Base-by-base conservation (phyloP, 2,797 vertebrate species). In the Xiphophorus birchmanni region DNA sequence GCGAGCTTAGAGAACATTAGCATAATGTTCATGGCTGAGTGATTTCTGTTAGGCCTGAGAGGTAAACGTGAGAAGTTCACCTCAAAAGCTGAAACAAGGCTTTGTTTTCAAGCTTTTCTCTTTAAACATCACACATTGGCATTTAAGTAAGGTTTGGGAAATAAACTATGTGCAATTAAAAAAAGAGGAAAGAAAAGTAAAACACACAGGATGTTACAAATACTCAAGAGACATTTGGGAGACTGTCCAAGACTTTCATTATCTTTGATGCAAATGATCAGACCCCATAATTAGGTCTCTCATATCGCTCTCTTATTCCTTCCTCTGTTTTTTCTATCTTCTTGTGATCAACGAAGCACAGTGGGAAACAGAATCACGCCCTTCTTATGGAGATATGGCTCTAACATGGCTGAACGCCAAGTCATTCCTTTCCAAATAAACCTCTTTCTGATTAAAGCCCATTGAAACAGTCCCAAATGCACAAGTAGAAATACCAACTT, bases 201-300 rank as follows among this genome's bases (percentile, higher is more conserved):
- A 73, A 3, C 48, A n/a, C 60, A 56, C 65, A 54, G 75, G 80
- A 65, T 75, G 76, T 73, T 86, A 71, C 47, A 86, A 89, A 90
- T 88, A 90, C 88, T 90, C 79, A 3, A 84, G 86, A 93, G 92
- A 93, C 88, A 91, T 93, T 93, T 93, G 94, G 93, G 93, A 95
- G 86, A 92, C 90, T 89, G 88, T 94, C 93, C 93, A 95, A 95
- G 92, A 94, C 92, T 94, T 94, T 95, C 91, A 95, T 95, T 94
- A 95, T 94, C 92, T 95, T 93, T 93, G 91, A 95, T 93, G 92
- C 86, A 93, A 94, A 95, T 92, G 83, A 95, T 95, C 93, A 95
- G 91, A 94, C 87, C 88, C 83, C 84, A 91, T 94, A 95, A 96
- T 95, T 94, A 95, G 89, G 88, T 86, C 92, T 90, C 92, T 93